Percentiles rank a stretch among this genome's conserved stretches.
These are phyloP conservation scores for Alectoris magna DNA, from an alignment of 2,797 vertebrate genomes.

Conservation along the genomic window DNA sequence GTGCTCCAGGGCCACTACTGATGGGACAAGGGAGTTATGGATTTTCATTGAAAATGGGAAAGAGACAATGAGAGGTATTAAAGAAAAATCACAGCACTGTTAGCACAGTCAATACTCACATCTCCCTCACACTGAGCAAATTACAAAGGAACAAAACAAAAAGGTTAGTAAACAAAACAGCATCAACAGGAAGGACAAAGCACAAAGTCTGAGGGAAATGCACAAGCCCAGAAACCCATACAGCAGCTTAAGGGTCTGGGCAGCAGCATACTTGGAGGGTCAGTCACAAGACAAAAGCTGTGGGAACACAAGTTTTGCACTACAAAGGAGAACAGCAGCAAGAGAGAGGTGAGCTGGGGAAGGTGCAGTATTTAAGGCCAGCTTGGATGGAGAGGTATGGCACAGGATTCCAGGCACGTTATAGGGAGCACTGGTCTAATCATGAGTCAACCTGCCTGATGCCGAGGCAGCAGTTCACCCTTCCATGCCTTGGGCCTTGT, in stretches of 20 bases:
- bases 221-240: conserved; percentile 29
- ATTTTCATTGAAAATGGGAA: conserved; percentile 11
- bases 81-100: conserved; percentile 76
- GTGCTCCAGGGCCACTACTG: conserved; percentile 63
- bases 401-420: background rate
- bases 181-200: conserved; percentile 61
- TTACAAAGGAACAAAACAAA: conserved; percentile 85
- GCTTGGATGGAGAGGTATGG: background rate
- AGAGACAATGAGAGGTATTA: conserved; percentile 66
- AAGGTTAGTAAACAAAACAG: conserved; percentile 81
- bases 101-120: conserved; percentile 90
- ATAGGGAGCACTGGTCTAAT: background rate
- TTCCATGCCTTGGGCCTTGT: background rate
- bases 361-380: background rate
- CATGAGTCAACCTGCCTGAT: background rate
- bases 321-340: background rate
- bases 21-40: background rate
- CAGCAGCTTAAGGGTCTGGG: conserved; percentile 26
- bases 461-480: background rate
- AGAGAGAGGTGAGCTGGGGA: conserved; percentile 47
- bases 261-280: background rate
- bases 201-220: conserved; percentile 6
- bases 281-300: conserved; percentile 36
- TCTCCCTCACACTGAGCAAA: conserved; percentile 95
- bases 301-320: background rate